A percentile compares a stretch with the other conserved stretches of the same genome.
Conservation (phyloP, 2,797 vertebrate species). For the Aeoliscus strigatus region DNA sequence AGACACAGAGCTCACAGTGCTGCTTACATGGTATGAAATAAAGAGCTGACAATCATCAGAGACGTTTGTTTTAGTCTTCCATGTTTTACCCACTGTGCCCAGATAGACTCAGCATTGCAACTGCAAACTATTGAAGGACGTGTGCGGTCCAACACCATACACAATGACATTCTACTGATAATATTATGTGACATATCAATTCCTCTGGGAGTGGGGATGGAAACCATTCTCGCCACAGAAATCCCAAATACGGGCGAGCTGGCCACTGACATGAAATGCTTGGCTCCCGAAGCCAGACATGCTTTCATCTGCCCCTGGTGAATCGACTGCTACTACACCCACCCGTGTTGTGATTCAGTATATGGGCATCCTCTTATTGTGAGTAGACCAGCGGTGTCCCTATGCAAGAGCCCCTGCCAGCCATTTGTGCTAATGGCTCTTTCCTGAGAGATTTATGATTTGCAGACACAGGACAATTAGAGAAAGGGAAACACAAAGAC, state of each 20-base stretch:
- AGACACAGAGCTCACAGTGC: conserved; percentile 47
- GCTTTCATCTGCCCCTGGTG: conserved; percentile 54
- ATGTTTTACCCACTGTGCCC: too few relatives aligned
- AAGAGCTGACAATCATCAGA: conserved; percentile 42
- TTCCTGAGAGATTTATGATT: conserved; percentile 66
- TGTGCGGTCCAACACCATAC: conserved; percentile 12
- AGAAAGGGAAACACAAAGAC: conserved; percentile 65
- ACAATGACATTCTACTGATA: conserved; percentile 29
- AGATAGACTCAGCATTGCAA: too few relatives aligned
- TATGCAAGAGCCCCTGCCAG: conserved; percentile 43
- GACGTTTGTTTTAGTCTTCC: conserved; percentile 43
- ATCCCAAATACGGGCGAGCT: conserved; percentile 38
- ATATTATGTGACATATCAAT: conserved; percentile 36
- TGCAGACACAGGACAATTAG: conserved; percentile 70
- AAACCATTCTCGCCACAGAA: conserved; percentile 44
- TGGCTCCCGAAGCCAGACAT: conserved; percentile 51
- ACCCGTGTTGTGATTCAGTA: conserved; percentile 34
- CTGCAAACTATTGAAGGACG: too few relatives aligned
- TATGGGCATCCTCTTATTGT: conserved; percentile 56
- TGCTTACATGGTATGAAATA: conserved; percentile 18
- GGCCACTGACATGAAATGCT: conserved; percentile 49
- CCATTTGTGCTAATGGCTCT: conserved; percentile 65
- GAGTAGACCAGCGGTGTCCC: conserved; percentile 35
- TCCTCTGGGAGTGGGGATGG: conserved; percentile 32
- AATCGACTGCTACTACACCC: conserved; percentile 23